Evolutionary conservation across 2,113 vertebrate species (phyloP).

Genomic region (Amphilophus citrinellus): DNA sequence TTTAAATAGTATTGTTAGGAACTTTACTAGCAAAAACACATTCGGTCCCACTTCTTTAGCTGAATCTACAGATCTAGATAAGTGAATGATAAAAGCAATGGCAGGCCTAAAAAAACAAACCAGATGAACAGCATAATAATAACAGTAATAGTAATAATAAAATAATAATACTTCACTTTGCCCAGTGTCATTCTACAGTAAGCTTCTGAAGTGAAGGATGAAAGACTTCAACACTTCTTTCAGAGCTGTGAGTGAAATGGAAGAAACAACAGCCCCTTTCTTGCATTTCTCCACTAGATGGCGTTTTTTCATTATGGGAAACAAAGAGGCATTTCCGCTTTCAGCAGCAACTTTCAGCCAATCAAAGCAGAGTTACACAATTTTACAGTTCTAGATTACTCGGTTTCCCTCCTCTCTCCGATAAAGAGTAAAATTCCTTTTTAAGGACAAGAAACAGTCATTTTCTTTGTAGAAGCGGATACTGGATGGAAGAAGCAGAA

Average conservation of each 20-base stretch:
- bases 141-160: no score
- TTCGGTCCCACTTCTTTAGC: neutral
- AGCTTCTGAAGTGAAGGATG: neutral
- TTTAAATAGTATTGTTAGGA: neutral
- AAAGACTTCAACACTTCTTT: neutral
- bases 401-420: neutral
- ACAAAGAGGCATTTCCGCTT: neutral
- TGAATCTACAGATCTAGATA: neutral
- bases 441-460: neutral
- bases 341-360: neutral
- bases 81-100: neutral
- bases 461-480: neutral
- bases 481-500: neutral
- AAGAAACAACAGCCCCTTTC: neutral
- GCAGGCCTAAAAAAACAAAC: neutral
- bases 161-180: neutral
- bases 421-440: neutral
- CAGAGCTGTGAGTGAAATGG: neutral
- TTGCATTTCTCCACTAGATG: conserved; percentile 48
- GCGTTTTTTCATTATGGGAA: neutral
- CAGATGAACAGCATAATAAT: neutral
- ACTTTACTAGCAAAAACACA: neutral
- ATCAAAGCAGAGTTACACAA: neutral
- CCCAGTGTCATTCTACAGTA: neutral
- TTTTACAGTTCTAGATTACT: neutral